Conservation (phyloP, 2,113 vertebrate species). For the Ptilorrhoa leucosticta region DNA sequence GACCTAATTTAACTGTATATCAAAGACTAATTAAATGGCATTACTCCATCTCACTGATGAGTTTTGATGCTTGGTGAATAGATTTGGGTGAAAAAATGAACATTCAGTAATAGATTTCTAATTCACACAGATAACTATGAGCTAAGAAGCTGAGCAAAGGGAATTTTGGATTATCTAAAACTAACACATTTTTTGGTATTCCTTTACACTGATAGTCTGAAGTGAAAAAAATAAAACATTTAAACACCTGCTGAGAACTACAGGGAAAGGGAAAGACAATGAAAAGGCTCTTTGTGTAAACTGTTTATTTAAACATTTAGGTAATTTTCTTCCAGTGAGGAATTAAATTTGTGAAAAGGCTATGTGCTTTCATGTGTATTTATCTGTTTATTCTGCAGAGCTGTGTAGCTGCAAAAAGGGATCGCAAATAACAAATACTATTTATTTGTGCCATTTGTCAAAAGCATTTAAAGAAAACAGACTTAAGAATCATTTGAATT, state of each 20-base stretch:
- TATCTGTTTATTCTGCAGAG: neutral
- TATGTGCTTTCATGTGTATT: neutral
- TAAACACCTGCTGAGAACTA: slow-evolving; percentile 56
- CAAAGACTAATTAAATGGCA: slow-evolving; percentile 85
- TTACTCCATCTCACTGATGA: slow-evolving; percentile 83
- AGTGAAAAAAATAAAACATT: slow-evolving; percentile 42
- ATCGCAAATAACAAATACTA: neutral
- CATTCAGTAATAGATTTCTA: slow-evolving; percentile 70
- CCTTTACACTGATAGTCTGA: slow-evolving; percentile 43
- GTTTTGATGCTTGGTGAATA: slow-evolving; percentile 78
- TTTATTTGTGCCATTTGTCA: neutral
- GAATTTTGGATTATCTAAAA: slow-evolving; percentile 71
- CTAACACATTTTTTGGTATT: slow-evolving; percentile 66
- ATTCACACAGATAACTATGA: slow-evolving; percentile 66
- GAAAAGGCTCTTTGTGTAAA: slow-evolving; percentile 7
- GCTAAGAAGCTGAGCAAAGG: slow-evolving; percentile 65
- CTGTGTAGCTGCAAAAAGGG: neutral
- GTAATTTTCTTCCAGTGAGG: slow-evolving; percentile 6
- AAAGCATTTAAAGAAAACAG: neutral
- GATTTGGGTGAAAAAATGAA: slow-evolving; percentile 75
- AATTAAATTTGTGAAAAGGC: neutral
- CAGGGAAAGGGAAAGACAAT: slow-evolving; percentile 14
- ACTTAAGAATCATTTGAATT: neutral
- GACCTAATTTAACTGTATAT: slow-evolving; percentile 85
- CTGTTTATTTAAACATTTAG: slow-evolving; percentile 46